Base-by-base conservation (phyloP, 2,113 vertebrate species). In the Mobula hypostoma region DNA sequence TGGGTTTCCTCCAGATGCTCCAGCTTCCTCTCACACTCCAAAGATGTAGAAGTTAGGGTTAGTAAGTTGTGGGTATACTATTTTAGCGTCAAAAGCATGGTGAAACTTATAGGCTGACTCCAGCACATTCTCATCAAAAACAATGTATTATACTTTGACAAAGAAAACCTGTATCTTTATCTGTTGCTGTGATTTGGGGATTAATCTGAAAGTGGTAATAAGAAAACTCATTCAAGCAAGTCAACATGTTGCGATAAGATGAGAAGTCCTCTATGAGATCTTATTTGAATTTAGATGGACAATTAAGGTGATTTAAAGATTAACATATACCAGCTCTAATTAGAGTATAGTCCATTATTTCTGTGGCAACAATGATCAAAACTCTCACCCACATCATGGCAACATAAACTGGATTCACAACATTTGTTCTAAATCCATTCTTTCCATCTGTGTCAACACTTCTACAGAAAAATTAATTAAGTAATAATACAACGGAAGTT, bases 391-490 rank as follows among this genome's bases (percentile, higher is more conserved):
- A 29, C 24, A n/a, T 56, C 12, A 87, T n/a, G 56, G 27, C 24
- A 61, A 27, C 58, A 48, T 24, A 0, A 58, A 56, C 14, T 61
- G 83, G 24, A 61, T 61, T 61, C 9, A 6, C n/a, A 66, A 66
- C 12, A 90, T 68, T 32, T 90, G 61, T 32, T 19, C 61, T 66
- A 27, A 90, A 66, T 36, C 7, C 61, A 66, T 66, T 66, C 29
- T 66, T 12, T 90, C 19, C 19, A 48, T 11, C 56, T 85, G 61
- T 90, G 61, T 90, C 85, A 66, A 68, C 83, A 87, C 2, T 27
- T 29, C 56, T 61, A 87, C 27, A 15, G 29, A 29, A 66, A 90
- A 66, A 90, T 90, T 90, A 90, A 90, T 68, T 90, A 66, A 90
- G 85, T 68, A 66, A 66, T 63, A 90, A 90, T 90, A 36, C 21